Evolutionary conservation across 2,888 invertebrate species (phyloP).

Genomic region (Callyntrura sp.): DNA sequence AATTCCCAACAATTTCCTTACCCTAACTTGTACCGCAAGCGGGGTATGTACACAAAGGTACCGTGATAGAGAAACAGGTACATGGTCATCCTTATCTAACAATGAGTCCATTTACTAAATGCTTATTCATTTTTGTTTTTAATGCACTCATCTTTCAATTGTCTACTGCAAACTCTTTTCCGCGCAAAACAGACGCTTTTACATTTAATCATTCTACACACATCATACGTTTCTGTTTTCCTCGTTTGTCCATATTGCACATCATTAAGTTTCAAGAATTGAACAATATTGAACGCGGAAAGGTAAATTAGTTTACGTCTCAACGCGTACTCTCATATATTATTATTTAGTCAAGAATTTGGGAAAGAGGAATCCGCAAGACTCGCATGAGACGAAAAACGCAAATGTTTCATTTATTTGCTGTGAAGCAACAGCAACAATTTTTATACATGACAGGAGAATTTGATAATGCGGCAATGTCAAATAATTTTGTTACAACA

Average conservation of each 20-base stretch:
- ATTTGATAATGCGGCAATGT: constrained; percentile 63
- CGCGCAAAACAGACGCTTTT: too few relatives aligned
- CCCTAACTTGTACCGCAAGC: background rate
- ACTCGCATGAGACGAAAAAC: constrained; percentile 41
- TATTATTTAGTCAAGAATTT: constrained; percentile 28
- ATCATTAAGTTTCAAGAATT: constrained; percentile 20
- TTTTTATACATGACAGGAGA: constrained; percentile 62
- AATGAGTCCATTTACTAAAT: constrained; percentile 1
- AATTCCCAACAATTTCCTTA: constrained; percentile 47
- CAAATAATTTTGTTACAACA: constrained; percentile 53
- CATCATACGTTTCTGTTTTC: too few relatives aligned
- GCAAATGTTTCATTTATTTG: constrained; percentile 49
- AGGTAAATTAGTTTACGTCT: constrained; percentile 64
- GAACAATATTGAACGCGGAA: background rate
- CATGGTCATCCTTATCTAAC: constrained; percentile 8
- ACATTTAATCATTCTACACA: background rate
- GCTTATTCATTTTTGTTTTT: background rate
- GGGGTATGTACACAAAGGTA: background rate
- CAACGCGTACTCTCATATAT: constrained; percentile 4
- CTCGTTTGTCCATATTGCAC: too few relatives aligned
- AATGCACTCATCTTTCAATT: constrained; percentile 5
- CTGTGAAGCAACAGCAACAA: constrained; percentile 30
- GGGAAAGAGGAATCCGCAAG: constrained; percentile 39
- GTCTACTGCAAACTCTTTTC: background rate
- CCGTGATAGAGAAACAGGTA: background rate